Percentiles rank a stretch among this genome's conserved stretches.
Conservation (phyloP, 2,888 invertebrate species). For the Catocala sponsa region DNA sequence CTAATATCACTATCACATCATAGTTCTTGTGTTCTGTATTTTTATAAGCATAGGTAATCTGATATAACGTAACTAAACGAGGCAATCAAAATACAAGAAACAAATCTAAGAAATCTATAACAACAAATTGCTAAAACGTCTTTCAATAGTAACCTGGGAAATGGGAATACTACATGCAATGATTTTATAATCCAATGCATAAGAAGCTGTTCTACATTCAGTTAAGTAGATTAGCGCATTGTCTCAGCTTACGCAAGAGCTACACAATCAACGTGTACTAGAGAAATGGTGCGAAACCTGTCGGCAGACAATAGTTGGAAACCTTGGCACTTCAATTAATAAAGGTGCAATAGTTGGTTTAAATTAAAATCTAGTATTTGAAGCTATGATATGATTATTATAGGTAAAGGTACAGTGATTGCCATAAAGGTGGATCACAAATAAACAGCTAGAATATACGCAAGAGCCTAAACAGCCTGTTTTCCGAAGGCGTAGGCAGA, state of each 20-base stretch:
- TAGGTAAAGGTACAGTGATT: too few species aligned
- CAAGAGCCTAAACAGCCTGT: too few species aligned
- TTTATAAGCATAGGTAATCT: too few species aligned
- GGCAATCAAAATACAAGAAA: too few species aligned
- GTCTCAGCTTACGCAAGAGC: conserved; percentile 5
- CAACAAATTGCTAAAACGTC: background rate
- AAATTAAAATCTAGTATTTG: background rate
- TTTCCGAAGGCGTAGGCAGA: too few species aligned
- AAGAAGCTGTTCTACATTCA: conserved; percentile 6
- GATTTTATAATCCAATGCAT: background rate
- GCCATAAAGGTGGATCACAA: too few species aligned
- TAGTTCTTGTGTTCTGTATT: too few species aligned
- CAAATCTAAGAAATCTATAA: too few species aligned
- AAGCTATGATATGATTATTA: too few species aligned
- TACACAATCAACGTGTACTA: conserved; percentile 5
- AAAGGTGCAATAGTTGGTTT: background rate
- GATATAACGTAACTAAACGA: too few species aligned
- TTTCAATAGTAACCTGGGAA: background rate
- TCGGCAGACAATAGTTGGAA: conserved; percentile 4
- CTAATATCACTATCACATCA: too few species aligned
- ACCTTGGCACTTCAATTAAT: conserved; percentile 1
- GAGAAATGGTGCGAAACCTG: conserved; percentile 12
- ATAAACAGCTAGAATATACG: too few species aligned
- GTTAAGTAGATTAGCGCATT: conserved; percentile 8
- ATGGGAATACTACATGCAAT: background rate